Conservation (phyloP, 2,888 invertebrate genomes). For the Plemyria rubiginata region DNA sequence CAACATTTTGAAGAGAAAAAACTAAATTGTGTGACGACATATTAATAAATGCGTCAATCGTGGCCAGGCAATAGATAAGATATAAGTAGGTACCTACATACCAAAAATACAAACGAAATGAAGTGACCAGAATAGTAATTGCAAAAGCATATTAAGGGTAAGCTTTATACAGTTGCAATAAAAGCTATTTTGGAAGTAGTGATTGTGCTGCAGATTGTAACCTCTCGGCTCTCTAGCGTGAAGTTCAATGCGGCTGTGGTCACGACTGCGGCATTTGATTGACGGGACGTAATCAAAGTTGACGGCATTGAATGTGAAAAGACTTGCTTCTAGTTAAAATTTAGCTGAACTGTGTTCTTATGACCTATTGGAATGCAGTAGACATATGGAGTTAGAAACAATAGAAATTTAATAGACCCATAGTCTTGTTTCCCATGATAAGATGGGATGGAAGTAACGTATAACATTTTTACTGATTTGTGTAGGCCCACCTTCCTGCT, state of each 20-base stretch:
- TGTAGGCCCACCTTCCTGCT: background rate
- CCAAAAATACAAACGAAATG: conserved; percentile 27
- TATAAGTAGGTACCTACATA: conserved; percentile 27
- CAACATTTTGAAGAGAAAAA: background rate
- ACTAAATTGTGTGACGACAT: background rate
- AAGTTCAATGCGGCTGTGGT: conserved; percentile 46
- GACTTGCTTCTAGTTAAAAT: too few relatives aligned
- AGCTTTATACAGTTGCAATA: conserved; percentile 15
- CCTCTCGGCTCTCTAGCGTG: conserved; percentile 27
- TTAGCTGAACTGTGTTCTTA: too few relatives aligned
- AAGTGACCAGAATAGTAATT: conserved; percentile 38
- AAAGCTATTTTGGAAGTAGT: conserved; percentile 11
- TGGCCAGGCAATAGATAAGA: conserved; percentile 1
- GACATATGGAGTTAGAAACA: too few relatives aligned
- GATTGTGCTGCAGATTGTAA: conserved; percentile 22
- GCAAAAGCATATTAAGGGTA: background rate
- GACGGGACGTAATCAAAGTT: too few relatives aligned
- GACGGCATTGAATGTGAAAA: conserved; percentile 45
- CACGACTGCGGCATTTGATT: conserved; percentile 57
- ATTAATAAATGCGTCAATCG: background rate
- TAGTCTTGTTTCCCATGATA: too few relatives aligned
- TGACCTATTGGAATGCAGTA: too few relatives aligned
- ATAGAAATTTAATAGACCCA: too few relatives aligned
- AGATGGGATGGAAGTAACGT: too few relatives aligned
- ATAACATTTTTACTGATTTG: background rate